Base-by-base conservation (phyloP, 2,797 vertebrate species). In the Carapus acus region DNA sequence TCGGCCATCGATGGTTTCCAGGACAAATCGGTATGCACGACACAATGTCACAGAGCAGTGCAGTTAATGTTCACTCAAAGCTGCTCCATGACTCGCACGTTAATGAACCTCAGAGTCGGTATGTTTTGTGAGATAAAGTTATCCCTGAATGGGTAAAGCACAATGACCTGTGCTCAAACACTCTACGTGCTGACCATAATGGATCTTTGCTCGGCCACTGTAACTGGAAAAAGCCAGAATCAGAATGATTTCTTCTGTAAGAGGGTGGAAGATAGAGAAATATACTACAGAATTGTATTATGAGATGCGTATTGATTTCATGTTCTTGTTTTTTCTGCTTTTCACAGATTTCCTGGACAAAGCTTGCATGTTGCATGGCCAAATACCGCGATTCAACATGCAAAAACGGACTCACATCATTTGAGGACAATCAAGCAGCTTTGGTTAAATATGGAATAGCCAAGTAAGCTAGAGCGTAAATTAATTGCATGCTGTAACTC, bases 311-410 rank as follows among this genome's bases (percentile, higher is more conserved):
- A n/a, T n/a, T n/a, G n/a, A n/a, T n/a, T n/a, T n/a, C n/a, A n/a
- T n/a, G n/a, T n/a, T n/a, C n/a, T n/a, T n/a, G 16, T 11, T 2
- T 3, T 43, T 52, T 42, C 43, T 9, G 18, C 11, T 3, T 1
- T 49, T 55, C 1, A 43, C 73, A 90, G 88, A 81, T 88, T 60
- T 73, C 86, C 56, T 86, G 85, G 81, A 79, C 72, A 7, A 56
- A 83, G 31, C 44, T 86, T 46, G 42, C 82, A 31, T 63, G 54
- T 11, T 67, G 56, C 54, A 80, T 70, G 48, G 20, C 44, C 7
- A 71, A 45, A 57, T 46, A 49, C 8, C 8, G 24, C 22, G 62
- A 73, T 48, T 60, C 56, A 4, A 48, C 4, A 1, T 71, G 40
- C 17, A 76, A 58, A 64, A 79, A 82, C 20, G 78, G 81, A 49